Evolutionary conservation across 35 echinoderm and acorn worm genomes (phyloP).

Genomic region (Lytechinus variegatus): DNA sequence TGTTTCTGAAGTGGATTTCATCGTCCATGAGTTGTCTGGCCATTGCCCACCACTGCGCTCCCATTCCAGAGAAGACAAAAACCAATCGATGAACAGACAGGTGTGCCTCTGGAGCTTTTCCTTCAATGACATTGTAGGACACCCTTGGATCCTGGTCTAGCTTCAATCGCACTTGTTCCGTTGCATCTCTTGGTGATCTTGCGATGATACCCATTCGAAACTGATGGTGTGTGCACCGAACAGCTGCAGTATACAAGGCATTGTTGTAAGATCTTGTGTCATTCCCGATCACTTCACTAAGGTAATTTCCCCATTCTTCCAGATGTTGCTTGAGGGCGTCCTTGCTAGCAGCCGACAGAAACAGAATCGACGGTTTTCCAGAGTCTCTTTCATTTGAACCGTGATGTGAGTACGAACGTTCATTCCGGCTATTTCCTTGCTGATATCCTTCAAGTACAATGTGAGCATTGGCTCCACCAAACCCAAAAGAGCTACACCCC

Average conservation of each 20-base stretch:
- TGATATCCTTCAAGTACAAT: constrained; percentile 85
- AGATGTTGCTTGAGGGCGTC: constrained; percentile 76
- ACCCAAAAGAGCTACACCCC: constrained; percentile 94
- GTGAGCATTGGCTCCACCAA: constrained; percentile 97
- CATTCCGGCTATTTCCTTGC: constrained; percentile 45
- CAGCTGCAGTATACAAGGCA: constrained; percentile 79
- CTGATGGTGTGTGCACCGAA: constrained; percentile 77
- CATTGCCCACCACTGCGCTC: constrained; percentile 99
- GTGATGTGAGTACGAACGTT: constrained; percentile 29
- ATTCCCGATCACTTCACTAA: constrained; percentile 77
- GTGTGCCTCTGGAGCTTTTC: constrained; percentile 77
- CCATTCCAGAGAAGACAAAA: constrained; percentile 98
- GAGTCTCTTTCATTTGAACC: constrained; percentile 60
- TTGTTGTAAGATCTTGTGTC: constrained; percentile 75
- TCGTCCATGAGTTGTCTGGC: constrained; percentile 90
- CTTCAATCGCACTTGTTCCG: constrained; percentile 81
- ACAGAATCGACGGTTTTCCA: constrained; percentile 72
- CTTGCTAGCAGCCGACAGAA: constrained; percentile 86
- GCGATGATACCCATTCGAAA: constrained; percentile 85
- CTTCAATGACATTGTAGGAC: constrained; percentile 87
- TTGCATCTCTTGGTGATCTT: constrained; percentile 75
- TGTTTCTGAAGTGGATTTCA: constrained; percentile 77
- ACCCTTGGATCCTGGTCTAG: constrained; percentile 87
- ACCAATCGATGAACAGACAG: constrained; percentile 69
- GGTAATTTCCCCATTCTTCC: constrained; percentile 80